A percentile compares a stretch with the other conserved stretches of the same genome.
Conservation (phyloP, 2,888 invertebrate species). For the Diarsia rubi region DNA sequence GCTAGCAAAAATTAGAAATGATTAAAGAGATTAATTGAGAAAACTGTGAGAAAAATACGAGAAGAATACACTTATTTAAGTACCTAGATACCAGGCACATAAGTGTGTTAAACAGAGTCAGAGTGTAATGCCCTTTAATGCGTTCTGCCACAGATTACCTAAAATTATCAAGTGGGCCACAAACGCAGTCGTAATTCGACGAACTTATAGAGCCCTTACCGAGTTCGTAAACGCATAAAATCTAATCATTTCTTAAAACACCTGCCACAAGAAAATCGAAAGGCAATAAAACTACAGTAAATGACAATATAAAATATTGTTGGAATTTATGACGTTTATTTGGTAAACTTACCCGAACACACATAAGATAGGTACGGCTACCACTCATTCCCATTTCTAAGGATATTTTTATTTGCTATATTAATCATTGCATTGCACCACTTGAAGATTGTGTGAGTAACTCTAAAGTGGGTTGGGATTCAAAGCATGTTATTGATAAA, state of each 20-base stretch:
- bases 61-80: background rate
- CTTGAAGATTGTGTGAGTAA: slow-evolving; percentile 53
- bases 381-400: slow-evolving; percentile 31
- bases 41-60: background rate
- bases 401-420: slow-evolving; percentile 45
- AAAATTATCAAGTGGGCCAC: slow-evolving; percentile 40
- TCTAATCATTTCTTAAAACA: background rate
- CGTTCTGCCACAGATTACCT: slow-evolving; percentile 36
- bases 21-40: background rate
- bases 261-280: background rate
- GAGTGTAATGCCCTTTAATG: slow-evolving; percentile 36
- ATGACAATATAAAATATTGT: background rate
- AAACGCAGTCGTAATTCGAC: slow-evolving; percentile 27
- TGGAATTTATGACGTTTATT: slow-evolving; percentile 20
- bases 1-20: slow-evolving; percentile 27
- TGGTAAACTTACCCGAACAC: background rate
- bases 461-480: slow-evolving; percentile 27
- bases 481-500: slow-evolving; percentile 45
- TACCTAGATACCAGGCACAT: background rate
- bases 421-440: slow-evolving; percentile 44
- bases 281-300: slow-evolving; percentile 11
- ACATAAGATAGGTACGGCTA: slow-evolving; percentile 21
- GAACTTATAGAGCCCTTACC: slow-evolving; percentile 7
- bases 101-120: background rate
- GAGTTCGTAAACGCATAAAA: background rate